Evolutionary conservation across 92 coral and sea anemone genomes (phyloP).

Genomic region (Pocillopora meandrina): DNA sequence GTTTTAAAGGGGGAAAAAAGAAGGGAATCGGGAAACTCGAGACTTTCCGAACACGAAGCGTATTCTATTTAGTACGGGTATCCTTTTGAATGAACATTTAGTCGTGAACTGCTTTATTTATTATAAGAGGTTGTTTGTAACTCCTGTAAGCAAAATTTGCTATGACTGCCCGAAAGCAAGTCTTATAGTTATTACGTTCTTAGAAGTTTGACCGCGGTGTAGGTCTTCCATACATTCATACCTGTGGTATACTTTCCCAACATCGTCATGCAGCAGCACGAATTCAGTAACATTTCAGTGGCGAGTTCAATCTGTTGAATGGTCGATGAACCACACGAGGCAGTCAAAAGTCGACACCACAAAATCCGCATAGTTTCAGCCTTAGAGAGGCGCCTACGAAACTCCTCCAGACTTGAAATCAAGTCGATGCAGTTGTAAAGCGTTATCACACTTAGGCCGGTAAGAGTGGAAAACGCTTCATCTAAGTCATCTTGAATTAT

Average conservation of each 20-base stretch:
- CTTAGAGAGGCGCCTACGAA: conserved; percentile 70
- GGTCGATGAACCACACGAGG: conserved; percentile 52
- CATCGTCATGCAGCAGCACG: conserved; percentile 60
- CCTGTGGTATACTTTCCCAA: conserved; percentile 72
- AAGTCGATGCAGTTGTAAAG: conserved; percentile 86
- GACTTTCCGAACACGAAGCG: no score
- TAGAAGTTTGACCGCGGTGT: neutral
- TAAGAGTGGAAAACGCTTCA: conserved; percentile 79
- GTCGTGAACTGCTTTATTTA: no score
- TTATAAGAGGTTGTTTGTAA: no score
- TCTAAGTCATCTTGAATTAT: conserved; percentile 81
- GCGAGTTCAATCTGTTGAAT: conserved; percentile 82
- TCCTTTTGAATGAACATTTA: no score
- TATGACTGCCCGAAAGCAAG: no score
- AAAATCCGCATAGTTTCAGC: conserved; percentile 77
- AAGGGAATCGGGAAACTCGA: no score
- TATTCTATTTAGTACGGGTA: no score
- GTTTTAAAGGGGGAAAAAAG: no score
- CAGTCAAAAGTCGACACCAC: conserved; percentile 90
- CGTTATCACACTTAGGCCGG: conserved; percentile 75
- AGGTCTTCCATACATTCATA: conserved; percentile 3
- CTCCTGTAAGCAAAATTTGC: no score
- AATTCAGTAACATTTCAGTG: conserved; percentile 76
- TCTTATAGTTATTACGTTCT: neutral
- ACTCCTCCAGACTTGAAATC: conserved; percentile 65